phyloP scores from a whole-genome alignment of 2,888 invertebrate genomes.

The Gasteruption jaculator region DNA sequence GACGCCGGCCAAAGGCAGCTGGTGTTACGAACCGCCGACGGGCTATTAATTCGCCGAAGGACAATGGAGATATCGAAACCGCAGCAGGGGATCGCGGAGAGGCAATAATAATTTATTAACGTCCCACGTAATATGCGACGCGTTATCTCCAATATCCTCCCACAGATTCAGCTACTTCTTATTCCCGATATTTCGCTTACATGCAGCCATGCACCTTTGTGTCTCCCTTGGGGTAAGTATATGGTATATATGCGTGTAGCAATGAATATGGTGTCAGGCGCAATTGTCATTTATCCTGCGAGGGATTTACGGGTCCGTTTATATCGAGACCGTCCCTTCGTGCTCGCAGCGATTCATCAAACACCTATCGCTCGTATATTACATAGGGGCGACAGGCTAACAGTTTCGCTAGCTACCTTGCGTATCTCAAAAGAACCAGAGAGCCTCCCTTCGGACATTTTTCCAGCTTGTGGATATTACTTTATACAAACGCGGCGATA shows the following conservation, averaged over 20 bases:
- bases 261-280: conserved; percentile 36
- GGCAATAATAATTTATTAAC: conserved; percentile 42
- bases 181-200: conserved; percentile 9
- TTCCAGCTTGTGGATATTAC: no score
- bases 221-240: background rate
- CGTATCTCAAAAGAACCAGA: no score
- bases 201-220: background rate
- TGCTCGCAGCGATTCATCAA: conserved; percentile 43
- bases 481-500: no score
- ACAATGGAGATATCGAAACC: conserved; percentile 45
- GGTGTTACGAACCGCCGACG: conserved; percentile 9
- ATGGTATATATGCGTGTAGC: conserved; percentile 13
- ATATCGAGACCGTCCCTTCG: conserved; percentile 29
- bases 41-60: conserved; percentile 38
- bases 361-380: conserved; percentile 41
- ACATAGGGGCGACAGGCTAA: conserved; percentile 27
- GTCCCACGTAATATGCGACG: conserved; percentile 36
- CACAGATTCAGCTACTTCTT: conserved; percentile 35
- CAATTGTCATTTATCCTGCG: conserved; percentile 49
- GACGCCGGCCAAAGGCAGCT: no score
- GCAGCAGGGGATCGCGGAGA: conserved; percentile 27
- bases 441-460: no score
- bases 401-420: no score
- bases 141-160: conserved; percentile 38
- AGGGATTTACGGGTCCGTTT: conserved; percentile 46